Conservation (phyloP, 2,113 vertebrate species). For the Otocyon megalotis region DNA sequence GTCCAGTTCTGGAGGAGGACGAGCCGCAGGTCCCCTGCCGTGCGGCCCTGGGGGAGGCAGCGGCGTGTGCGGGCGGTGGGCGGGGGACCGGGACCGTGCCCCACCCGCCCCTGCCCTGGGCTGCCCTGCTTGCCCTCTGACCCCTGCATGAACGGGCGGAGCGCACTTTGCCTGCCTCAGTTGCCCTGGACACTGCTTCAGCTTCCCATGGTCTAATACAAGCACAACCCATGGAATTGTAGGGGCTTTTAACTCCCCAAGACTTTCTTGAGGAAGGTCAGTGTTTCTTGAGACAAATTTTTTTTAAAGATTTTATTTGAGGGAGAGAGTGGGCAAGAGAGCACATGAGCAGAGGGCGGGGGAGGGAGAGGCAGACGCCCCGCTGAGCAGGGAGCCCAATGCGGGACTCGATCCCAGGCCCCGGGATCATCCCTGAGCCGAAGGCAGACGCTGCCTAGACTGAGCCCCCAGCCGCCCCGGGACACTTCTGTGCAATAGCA, state of each 20-base stretch:
- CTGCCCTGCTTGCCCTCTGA: neutral
- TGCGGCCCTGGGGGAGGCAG: no score
- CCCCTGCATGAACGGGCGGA: neutral
- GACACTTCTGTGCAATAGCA: neutral
- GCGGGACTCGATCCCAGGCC: neutral
- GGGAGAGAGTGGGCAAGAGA: neutral
- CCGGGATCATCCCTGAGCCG: neutral
- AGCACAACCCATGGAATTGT: neutral
- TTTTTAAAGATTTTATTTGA: neutral
- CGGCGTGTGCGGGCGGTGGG: no score
- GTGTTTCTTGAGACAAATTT: neutral
- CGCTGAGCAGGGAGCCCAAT: neutral
- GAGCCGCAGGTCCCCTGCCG: no score
- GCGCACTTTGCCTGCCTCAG: neutral
- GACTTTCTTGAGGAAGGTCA: neutral
- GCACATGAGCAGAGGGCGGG: neutral
- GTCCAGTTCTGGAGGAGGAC: no score
- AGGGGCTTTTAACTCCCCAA: neutral
- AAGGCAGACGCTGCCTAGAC: neutral
- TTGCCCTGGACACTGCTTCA: neutral
- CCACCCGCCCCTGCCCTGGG: neutral
- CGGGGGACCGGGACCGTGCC: fast-evolving
- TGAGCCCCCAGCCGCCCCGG: neutral
- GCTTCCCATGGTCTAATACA: neutral
- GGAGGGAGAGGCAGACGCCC: neutral